Base-by-base conservation (phyloP, 30 jellyfish, hydroid and myxozoan genomes). In the Turritopsis dohrnii region DNA sequence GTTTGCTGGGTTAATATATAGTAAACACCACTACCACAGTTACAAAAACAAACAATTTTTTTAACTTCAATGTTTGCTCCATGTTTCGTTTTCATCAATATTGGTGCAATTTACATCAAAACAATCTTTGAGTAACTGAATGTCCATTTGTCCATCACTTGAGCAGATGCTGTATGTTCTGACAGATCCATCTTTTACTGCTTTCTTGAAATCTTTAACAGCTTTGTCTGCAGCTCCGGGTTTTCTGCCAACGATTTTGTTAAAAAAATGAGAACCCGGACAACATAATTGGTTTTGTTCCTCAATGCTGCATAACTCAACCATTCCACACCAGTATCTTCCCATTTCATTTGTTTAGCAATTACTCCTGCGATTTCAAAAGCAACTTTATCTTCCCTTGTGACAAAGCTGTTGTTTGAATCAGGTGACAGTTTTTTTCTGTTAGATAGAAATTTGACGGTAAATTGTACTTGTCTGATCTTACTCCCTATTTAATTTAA, bases 331-430 rank as follows among this genome's bases (percentile, higher is more conserved):
- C 41, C 41, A 31, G 53, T 22, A 8, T 7, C 29, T 3, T 24
- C 22, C 84, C 84, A 76, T 21, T 76, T 76, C 84, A 76, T 76
- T 29, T 76, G 26, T 20, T 19, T 20, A 22, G 84, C 84, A 76
- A 76, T 76, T 22, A 20, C 4, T 22, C 60, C 28, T 18, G 73
- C 84, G 7, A 28, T 29, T 76, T 20, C 41, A 1, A 76, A 76
- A 7, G 84, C 84, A 21, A 30, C 25, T 29, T 76, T 26, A 25
- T 76, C 84, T 13, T 13, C 41, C 26, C 9, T 3, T 23, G 30
- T 23, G 5, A 26, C 30, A 21, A 41, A 41, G 5, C 60, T 41
- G 60, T 13, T 41, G 13, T 41, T 41, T 41, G 60, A 13, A 13
- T 13, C 60, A 3, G 13, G 5, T 41, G 60, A 41, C 13, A 5